These are phyloP conservation scores for Dicyrtoma fusca DNA, from an alignment of 2,888 invertebrate genomes.

Conservation along the genomic window DNA sequence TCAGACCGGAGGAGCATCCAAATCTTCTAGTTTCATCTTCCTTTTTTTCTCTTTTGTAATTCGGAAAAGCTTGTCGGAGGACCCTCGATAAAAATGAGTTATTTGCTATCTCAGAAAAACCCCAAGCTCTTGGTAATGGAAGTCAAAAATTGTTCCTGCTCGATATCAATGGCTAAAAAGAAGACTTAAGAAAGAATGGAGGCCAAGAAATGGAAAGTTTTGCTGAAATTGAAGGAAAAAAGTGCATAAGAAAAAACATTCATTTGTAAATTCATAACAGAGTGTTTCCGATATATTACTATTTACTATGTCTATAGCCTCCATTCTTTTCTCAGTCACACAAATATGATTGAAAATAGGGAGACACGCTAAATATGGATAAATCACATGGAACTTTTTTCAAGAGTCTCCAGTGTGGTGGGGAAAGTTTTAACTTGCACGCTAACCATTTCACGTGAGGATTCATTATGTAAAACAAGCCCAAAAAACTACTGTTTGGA, in stretches of 20 bases:
- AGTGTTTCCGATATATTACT: conserved; percentile 17
- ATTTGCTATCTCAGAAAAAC: conserved; percentile 43
- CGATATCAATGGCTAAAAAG: conserved; percentile 22
- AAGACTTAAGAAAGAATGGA: conserved; percentile 15
- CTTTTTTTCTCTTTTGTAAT: conserved; percentile 22
- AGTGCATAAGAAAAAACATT: conserved; percentile 22
- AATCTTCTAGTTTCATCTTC: conserved; percentile 18
- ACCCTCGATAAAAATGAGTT: conserved; percentile 55
- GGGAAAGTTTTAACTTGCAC: conserved; percentile 30
- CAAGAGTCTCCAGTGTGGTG: neutral
- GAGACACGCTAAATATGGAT: conserved; percentile 56
- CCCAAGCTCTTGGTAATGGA: conserved; percentile 3
- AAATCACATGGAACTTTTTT: conserved; percentile 51
- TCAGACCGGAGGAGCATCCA: neutral
- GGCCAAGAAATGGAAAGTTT: conserved; percentile 8
- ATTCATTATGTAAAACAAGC: conserved; percentile 39
- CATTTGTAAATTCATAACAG: conserved; percentile 41
- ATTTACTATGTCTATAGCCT: neutral
- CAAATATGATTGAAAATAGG: conserved; percentile 56
- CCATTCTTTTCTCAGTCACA: conserved; percentile 39
- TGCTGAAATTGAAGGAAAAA: conserved; percentile 12
- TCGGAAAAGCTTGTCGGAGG: conserved; percentile 39
- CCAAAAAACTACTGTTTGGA: too few relatives aligned
- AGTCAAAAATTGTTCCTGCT: conserved; percentile 24
- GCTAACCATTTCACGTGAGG: conserved; percentile 34